Evolutionary conservation across 2,888 invertebrate genomes (phyloP).

Genomic region (Leptogaster cylindrica): DNA sequence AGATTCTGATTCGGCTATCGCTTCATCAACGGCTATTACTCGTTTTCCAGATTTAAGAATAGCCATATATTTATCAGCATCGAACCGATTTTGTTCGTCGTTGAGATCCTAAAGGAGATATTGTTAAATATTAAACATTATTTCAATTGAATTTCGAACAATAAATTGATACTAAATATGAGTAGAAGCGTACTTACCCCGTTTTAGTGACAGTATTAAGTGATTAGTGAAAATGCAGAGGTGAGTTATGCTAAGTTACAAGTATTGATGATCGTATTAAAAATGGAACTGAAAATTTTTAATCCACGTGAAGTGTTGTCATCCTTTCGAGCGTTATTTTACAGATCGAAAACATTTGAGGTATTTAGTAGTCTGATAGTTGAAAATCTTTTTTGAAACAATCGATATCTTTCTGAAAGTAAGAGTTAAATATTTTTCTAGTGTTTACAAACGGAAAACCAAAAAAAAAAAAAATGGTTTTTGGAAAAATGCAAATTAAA

Average conservation of each 20-base stretch:
- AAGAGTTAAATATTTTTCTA: constrained; percentile 5
- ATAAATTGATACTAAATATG: constrained; percentile 4
- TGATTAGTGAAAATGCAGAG: constrained; percentile 22
- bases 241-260: constrained; percentile 14
- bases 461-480: neutral
- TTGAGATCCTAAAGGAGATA: constrained; percentile 55
- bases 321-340: constrained; percentile 1
- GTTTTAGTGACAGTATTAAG: constrained; percentile 8
- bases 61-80: constrained; percentile 60
- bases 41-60: constrained; percentile 59
- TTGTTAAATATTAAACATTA: neutral
- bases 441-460: neutral
- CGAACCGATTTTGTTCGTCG: constrained; percentile 60
- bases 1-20: constrained; percentile 54
- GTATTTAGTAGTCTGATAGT: neutral
- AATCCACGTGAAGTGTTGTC: constrained; percentile 3
- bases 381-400: neutral
- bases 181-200: constrained; percentile 28
- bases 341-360: neutral
- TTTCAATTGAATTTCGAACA: neutral
- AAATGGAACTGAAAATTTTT: constrained; percentile 1
- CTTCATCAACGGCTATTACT: constrained; percentile 57
- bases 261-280: constrained; percentile 6
- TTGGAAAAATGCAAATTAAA: neutral
- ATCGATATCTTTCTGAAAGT: constrained; percentile 27